phyloP scores from a whole-genome alignment of 2,113 vertebrate genomes.

The Mobula birostris region DNA sequence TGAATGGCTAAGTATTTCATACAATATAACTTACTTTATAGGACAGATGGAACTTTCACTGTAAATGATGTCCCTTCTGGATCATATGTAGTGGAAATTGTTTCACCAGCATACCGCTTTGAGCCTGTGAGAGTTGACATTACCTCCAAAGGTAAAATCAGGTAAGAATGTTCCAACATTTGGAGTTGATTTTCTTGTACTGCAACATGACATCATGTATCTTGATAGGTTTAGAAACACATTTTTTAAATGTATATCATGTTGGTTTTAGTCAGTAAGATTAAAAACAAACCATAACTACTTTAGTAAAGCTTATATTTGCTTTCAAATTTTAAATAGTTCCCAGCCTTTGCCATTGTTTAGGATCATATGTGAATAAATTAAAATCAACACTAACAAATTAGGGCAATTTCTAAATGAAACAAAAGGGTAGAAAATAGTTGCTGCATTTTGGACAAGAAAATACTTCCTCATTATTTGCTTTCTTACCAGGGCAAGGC shows the following conservation, averaged over 20 bases:
- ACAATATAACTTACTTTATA: slow-evolving; percentile 49
- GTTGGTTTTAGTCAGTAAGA: neutral
- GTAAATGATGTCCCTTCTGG: slow-evolving; percentile 93
- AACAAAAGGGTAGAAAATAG: neutral
- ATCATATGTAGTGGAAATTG: slow-evolving; percentile 89
- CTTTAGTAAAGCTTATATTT: too few species aligned
- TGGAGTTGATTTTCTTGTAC: neutral
- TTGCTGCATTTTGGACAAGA: neutral
- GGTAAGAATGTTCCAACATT: slow-evolving; percentile 56
- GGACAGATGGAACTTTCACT: slow-evolving; percentile 91
- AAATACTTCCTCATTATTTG: neutral
- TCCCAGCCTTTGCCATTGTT: neutral
- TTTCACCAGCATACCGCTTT: slow-evolving; percentile 82
- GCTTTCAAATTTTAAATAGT: neutral
- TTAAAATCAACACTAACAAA: neutral
- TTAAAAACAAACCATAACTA: neutral
- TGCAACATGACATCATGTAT: neutral
- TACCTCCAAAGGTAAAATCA: slow-evolving; percentile 98
- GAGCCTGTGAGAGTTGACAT: slow-evolving; percentile 94
- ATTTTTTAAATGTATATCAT: neutral
- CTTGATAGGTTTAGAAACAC: neutral
- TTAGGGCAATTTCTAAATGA: neutral
- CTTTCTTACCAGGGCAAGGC: slow-evolving; percentile 68
- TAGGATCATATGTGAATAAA: neutral
- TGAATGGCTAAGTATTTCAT: neutral